These are phyloP conservation scores for Campoplex capitator DNA, from an alignment of 2,888 invertebrate species.

Conservation along the genomic window DNA sequence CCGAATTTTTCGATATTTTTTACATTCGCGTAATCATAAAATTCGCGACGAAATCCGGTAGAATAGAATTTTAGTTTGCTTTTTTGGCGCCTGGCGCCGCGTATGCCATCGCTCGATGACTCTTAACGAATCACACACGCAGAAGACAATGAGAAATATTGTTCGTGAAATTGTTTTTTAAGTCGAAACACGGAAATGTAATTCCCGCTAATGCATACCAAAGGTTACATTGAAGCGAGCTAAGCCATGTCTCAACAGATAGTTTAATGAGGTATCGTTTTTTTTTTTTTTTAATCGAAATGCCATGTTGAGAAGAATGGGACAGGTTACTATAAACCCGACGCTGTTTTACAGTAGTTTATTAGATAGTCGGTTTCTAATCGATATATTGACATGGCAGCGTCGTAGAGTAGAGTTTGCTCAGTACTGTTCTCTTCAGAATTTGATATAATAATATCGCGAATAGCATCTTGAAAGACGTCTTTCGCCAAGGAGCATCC, in stretches of 20 bases:
- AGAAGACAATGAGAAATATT: slow-evolving; percentile 4
- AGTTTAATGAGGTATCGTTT: not conserved
- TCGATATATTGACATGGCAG: not conserved
- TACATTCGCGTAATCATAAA: too few species aligned
- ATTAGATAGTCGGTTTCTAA: not conserved
- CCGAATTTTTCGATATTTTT: too few species aligned
- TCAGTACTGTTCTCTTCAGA: not conserved
- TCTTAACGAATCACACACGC: not conserved
- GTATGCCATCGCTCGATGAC: too few species aligned
- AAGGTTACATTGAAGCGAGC: not conserved
- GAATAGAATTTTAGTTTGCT: too few species aligned
- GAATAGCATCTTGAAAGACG: slow-evolving; percentile 47
- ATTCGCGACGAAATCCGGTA: too few species aligned
- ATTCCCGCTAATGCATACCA: slow-evolving; percentile 17
- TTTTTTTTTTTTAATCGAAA: not conserved
- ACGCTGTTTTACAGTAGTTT: not conserved
- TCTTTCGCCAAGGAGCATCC: slow-evolving; percentile 65
- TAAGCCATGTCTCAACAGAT: not conserved
- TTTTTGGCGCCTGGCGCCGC: too few species aligned
- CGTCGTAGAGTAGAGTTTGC: not conserved
- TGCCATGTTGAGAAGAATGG: not conserved
- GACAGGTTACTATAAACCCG: not conserved
- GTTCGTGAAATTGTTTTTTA: slow-evolving; percentile 2
- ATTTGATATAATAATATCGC: slow-evolving; percentile 45
- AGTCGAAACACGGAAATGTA: slow-evolving; percentile 34